These are phyloP conservation scores for Globicephala melas DNA, from an alignment of 2,113 vertebrate species.

Conservation along the genomic window DNA sequence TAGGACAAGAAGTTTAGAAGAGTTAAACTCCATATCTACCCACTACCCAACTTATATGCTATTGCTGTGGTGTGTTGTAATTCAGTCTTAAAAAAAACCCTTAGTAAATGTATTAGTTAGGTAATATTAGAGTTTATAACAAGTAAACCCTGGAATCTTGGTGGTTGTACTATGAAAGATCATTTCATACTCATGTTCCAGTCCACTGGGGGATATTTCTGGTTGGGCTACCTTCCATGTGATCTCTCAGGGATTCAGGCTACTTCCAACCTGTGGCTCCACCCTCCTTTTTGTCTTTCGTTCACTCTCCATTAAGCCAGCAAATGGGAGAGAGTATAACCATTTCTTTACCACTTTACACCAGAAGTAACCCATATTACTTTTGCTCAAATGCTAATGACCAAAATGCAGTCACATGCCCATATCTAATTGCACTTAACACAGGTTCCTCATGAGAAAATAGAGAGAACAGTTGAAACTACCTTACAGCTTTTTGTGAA, in stretches of 20 bases:
- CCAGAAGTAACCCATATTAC: neutral
- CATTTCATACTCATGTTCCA: neutral
- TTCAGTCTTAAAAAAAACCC: neutral
- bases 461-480: neutral
- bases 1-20: neutral
- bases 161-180: neutral
- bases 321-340: neutral
- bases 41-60: neutral
- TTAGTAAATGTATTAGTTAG: neutral
- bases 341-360: neutral
- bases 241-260: neutral
- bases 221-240: neutral
- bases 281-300: neutral
- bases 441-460: neutral
- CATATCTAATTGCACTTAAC: neutral
- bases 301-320: neutral
- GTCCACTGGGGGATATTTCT: neutral
- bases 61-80: neutral
- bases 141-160: neutral
- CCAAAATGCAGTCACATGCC: neutral
- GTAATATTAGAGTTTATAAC: neutral
- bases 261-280: neutral
- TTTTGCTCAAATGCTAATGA: neutral
- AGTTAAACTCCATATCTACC: neutral
- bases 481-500: neutral